Evolutionary conservation across 2,888 invertebrate species (phyloP).

Genomic region (Mesoligia furuncula): DNA sequence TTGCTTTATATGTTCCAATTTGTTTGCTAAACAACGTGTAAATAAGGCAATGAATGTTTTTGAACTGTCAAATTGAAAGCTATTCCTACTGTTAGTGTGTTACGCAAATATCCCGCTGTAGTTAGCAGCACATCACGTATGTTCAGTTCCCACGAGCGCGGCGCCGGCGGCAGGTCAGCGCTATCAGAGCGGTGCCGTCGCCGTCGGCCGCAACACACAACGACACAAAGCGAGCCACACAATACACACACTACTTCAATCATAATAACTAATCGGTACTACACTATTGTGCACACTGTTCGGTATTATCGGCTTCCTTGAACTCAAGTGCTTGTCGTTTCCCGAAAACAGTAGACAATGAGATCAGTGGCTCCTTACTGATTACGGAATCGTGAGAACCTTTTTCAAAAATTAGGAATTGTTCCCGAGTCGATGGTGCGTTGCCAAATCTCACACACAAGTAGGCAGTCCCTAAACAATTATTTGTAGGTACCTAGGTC

Average conservation of each 20-base stretch:
- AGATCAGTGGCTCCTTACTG: conserved; percentile 17
- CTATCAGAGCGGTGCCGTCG: conserved; percentile 1
- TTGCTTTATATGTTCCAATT: not conserved
- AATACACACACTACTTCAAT: conserved; percentile 14
- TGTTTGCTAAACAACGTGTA: not conserved
- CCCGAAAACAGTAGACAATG: conserved; percentile 33
- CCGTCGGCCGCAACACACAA: not conserved
- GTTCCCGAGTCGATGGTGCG: not conserved
- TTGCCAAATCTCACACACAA: too few species aligned
- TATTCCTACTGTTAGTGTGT: not conserved
- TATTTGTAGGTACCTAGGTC: not conserved
- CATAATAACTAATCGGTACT: conserved; percentile 13
- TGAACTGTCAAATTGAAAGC: not conserved
- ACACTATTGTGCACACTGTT: conserved; percentile 21
- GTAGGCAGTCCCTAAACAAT: not conserved
- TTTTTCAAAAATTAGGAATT: not conserved
- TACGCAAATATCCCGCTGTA: not conserved
- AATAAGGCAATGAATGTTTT: not conserved
- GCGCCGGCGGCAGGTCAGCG: conserved; percentile 9
- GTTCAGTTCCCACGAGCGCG: conserved; percentile 49
- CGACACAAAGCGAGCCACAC: not conserved
- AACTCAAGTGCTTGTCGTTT: conserved; percentile 19
- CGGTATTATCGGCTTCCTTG: conserved; percentile 39
- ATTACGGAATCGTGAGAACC: conserved; percentile 27
- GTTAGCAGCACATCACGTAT: too few species aligned